A percentile compares a stretch with the other conserved stretches of the same genome.
Evolutionary conservation across 1,140 invertebrate genomes (phyloP).

Genomic region (Nebria ingens): DNA sequence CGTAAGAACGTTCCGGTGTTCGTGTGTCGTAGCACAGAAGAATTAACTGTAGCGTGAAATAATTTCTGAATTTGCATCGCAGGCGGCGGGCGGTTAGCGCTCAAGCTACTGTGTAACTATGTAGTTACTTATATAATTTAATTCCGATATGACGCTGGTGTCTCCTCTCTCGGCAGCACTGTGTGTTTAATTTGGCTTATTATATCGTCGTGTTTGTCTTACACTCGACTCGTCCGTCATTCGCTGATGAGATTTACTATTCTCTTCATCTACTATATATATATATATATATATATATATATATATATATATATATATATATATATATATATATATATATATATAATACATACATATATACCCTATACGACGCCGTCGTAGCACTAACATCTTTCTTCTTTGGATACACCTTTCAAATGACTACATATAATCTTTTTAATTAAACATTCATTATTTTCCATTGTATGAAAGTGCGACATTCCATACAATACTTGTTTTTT

Average conservation of each 20-base stretch:
- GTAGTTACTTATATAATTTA: constrained; percentile 10
- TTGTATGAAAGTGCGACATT: not conserved
- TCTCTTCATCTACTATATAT: not conserved
- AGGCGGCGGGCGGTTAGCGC: constrained; percentile 1
- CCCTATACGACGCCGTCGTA: no score
- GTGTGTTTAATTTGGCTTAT: constrained; percentile 8
- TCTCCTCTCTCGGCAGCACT: not conserved
- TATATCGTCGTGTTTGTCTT: constrained; percentile 3
- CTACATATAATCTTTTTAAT: no score
- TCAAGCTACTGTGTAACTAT: constrained; percentile 8
- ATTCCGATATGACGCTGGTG: constrained; percentile 7
- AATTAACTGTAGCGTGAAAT: constrained; percentile 9
- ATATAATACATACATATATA: no score
- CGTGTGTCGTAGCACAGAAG: constrained; percentile 1
- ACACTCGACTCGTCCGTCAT: not conserved
- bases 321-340: no score
- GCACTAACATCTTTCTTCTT: no score
- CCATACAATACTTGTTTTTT: not conserved
- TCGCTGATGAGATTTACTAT: not conserved
- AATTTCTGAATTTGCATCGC: constrained; percentile 8
- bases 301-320: no score
- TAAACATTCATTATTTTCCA: not conserved
- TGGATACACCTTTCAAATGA: no score
- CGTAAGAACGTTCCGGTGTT: constrained; percentile 1
- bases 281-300: not conserved